These are phyloP conservation scores for Calameuta filiformis DNA, from an alignment of 2,888 invertebrate species.

Conservation along the genomic window DNA sequence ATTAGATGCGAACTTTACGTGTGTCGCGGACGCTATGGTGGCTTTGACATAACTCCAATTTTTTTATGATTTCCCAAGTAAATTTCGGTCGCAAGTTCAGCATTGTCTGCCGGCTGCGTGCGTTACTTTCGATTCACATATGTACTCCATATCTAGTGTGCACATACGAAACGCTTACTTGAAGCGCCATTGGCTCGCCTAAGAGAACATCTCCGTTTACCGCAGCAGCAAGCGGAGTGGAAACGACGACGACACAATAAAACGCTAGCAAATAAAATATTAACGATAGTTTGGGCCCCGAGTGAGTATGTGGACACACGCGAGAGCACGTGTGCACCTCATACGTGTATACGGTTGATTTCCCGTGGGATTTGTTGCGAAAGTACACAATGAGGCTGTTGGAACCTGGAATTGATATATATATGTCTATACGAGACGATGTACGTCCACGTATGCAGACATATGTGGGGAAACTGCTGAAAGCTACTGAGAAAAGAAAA, in stretches of 20 bases:
- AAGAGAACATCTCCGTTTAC: neutral
- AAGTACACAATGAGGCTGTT: slow-evolving; percentile 24
- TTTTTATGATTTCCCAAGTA: neutral
- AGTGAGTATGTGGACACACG: neutral
- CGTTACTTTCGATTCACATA: neutral
- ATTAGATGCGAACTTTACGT: neutral
- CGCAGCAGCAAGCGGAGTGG: slow-evolving; percentile 19
- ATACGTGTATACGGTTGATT: slow-evolving; percentile 47
- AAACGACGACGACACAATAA: slow-evolving; percentile 34
- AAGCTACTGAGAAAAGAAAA: neutral
- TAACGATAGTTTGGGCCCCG: slow-evolving; percentile 35
- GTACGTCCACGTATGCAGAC: neutral
- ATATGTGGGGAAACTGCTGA: neutral
- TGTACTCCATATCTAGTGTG: neutral
- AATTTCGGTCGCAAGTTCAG: neutral
- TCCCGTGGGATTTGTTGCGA: slow-evolving; percentile 55
- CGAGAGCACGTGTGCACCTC: slow-evolving; percentile 21
- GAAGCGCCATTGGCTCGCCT: neutral
- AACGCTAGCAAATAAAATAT: slow-evolving; percentile 49
- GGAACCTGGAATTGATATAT: slow-evolving; percentile 5
- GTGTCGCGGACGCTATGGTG: neutral
- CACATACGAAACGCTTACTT: neutral
- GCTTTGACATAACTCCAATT: neutral
- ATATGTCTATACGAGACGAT: neutral
- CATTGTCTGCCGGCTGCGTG: neutral